Conservation (phyloP, 2,113 vertebrate genomes). For the Pseudorhombus dupliciocellatus region DNA sequence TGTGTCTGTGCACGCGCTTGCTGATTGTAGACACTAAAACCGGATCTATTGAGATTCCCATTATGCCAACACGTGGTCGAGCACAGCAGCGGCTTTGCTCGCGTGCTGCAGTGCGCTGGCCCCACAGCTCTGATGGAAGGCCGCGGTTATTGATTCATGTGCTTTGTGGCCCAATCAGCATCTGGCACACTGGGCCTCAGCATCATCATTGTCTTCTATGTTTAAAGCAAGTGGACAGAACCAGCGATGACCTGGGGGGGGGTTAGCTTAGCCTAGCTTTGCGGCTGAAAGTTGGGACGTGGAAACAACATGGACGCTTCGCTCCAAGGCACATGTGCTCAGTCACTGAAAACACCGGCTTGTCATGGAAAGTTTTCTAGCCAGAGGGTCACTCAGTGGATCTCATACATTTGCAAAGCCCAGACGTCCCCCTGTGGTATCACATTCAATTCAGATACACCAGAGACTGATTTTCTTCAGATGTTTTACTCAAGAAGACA, state of each 20-base stretch:
- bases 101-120: conserved; percentile 48
- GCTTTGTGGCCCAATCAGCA: conserved; percentile 66
- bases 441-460: no score
- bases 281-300: not conserved
- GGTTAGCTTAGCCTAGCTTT: not conserved
- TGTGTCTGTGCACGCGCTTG: conserved; percentile 2
- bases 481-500: no score
- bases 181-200: conserved; percentile 43
- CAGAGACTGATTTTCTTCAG: no score
- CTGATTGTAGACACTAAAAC: conserved; percentile 32
- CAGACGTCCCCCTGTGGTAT: no score
- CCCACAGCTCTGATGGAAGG: conserved; percentile 60
- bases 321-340: no score
- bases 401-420: no score
- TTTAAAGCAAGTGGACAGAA: no score
- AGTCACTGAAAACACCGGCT: no score
- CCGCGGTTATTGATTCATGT: conserved; percentile 72
- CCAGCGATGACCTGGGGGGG: no score
- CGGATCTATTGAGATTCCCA: conserved; percentile 29
- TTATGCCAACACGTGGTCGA: conserved; percentile 20
- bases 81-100: conserved; percentile 35
- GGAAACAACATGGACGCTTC: not conserved
- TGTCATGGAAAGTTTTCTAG: no score
- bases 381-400: no score
- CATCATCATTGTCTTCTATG: conserved; percentile 21